Conservation (phyloP, 2,797 vertebrate species). For the Urosaurus nigricauda region DNA sequence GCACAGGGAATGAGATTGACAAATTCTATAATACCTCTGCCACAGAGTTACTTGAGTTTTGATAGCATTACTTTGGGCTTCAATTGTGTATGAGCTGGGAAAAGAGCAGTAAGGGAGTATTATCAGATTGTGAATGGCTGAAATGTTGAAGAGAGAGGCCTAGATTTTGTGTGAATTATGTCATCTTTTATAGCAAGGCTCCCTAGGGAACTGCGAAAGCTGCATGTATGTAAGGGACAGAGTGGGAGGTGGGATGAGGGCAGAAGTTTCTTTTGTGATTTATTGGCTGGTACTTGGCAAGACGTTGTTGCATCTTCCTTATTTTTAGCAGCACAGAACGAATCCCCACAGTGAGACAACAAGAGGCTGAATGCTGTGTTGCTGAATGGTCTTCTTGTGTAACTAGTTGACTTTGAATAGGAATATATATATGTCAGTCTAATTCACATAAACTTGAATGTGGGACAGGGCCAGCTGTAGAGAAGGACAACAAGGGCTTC, state of each 20-base stretch:
- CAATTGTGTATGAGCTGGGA: slow-evolving; percentile 1
- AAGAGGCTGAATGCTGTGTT: background rate
- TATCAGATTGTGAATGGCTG: background rate
- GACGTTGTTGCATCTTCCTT: slow-evolving; percentile 28
- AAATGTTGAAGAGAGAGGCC: slow-evolving; percentile 8
- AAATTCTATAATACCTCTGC: background rate
- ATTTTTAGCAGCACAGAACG: slow-evolving; percentile 20
- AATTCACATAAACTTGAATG: background rate
- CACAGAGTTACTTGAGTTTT: background rate
- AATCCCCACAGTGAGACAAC: slow-evolving; percentile 2
- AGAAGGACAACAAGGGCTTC: background rate
- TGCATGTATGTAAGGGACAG: background rate
- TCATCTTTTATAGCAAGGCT: background rate
- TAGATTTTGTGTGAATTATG: background rate
- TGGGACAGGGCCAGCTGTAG: background rate
- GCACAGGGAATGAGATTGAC: background rate
- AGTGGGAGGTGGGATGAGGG: background rate
- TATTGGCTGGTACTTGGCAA: background rate
- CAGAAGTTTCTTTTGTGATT: background rate
- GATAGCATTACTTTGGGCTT: background rate
- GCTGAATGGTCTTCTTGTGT: slow-evolving; percentile 24
- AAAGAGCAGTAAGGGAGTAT: slow-evolving; percentile 2
- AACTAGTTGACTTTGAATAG: slow-evolving; percentile 17
- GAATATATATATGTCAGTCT: background rate
- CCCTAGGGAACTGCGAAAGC: background rate